Percentiles rank a stretch among this genome's conserved stretches.
These are phyloP conservation scores for Chelon auratus DNA, from an alignment of 2,797 vertebrate species.

Conservation along the genomic window DNA sequence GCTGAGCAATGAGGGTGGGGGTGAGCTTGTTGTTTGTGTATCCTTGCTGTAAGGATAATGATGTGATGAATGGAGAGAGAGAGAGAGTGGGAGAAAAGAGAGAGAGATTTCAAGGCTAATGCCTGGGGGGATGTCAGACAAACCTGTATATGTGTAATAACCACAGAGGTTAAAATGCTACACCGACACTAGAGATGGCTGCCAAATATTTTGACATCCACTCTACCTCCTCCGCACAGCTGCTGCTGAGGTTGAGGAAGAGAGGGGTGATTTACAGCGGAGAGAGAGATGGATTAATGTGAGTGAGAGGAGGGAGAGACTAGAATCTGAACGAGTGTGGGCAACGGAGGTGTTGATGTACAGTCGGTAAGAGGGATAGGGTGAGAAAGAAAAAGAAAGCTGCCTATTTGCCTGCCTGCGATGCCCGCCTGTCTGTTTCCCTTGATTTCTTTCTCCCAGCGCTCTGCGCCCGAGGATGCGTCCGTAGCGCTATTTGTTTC, in stretches of 20 bases:
- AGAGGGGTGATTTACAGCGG: conserved; percentile 72
- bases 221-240: conserved; percentile 80
- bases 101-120: conserved; percentile 81
- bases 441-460: conserved; percentile 67
- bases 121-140: conserved; percentile 81
- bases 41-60: conserved; percentile 79
- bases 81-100: conserved; percentile 56
- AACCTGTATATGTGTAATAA: conserved; percentile 83
- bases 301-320: conserved; percentile 68
- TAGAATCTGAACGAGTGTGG: conserved; percentile 72
- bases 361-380: conserved; percentile 62
- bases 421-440: conserved; percentile 70
- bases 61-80: conserved; percentile 76
- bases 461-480: conserved; percentile 58
- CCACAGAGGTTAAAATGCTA: conserved; percentile 83
- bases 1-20: conserved; percentile 48
- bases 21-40: conserved; percentile 72
- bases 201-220: conserved; percentile 84
- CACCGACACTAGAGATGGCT: conserved; percentile 79
- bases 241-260: conserved; percentile 75
- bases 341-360: conserved; percentile 73
- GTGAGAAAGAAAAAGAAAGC: conserved; percentile 63
- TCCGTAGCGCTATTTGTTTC: conserved; percentile 70
- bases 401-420: conserved; percentile 59
- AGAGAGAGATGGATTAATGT: conserved; percentile 69